Evolutionary conservation across 2,888 invertebrate genomes (phyloP).

Genomic region (Drosophila rellima): DNA sequence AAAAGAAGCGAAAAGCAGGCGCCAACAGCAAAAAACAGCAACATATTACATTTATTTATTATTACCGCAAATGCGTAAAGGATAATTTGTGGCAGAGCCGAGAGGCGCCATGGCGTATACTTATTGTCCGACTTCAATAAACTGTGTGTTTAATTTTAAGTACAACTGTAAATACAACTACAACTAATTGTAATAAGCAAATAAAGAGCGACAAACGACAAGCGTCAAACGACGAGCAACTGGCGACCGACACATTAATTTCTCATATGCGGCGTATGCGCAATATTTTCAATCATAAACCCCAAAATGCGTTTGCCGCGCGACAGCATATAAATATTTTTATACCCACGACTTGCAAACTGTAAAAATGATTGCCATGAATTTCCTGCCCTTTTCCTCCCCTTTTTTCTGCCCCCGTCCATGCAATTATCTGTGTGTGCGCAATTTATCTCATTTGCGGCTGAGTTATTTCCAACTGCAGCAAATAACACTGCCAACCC

Average conservation of each 20-base stretch:
- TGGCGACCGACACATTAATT: conserved; percentile 25
- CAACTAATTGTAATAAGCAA: conserved; percentile 33
- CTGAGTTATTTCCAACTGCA: conserved; percentile 82
- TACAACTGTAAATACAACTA: conserved; percentile 62
- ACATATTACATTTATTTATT: conserved; percentile 46
- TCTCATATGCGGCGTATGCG: conserved; percentile 46
- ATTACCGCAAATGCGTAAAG: conserved; percentile 40
- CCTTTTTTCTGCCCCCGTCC: background rate
- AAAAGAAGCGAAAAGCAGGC: conserved; percentile 8
- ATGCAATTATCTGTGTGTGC: conserved; percentile 80
- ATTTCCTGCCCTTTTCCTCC: conserved; percentile 11
- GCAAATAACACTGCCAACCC: conserved; percentile 62
- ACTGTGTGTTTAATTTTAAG: conserved; percentile 50
- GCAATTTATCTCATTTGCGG: conserved; percentile 84
- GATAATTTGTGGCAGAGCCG: conserved; percentile 30
- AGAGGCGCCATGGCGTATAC: conserved; percentile 20
- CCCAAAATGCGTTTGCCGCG: conserved; percentile 15
- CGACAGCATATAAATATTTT: conserved; percentile 61
- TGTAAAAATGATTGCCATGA: conserved; percentile 51
- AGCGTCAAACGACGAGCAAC: conserved; percentile 10
- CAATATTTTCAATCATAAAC: conserved; percentile 56
- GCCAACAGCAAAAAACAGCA: conserved; percentile 20
- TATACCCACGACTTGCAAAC: conserved; percentile 20
- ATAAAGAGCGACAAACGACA: conserved; percentile 21
- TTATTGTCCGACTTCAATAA: conserved; percentile 28